Evolutionary conservation across 2,113 vertebrate species (phyloP), one percentile per base, ranked within the genome.

Genomic region (Meles meles): DNA sequence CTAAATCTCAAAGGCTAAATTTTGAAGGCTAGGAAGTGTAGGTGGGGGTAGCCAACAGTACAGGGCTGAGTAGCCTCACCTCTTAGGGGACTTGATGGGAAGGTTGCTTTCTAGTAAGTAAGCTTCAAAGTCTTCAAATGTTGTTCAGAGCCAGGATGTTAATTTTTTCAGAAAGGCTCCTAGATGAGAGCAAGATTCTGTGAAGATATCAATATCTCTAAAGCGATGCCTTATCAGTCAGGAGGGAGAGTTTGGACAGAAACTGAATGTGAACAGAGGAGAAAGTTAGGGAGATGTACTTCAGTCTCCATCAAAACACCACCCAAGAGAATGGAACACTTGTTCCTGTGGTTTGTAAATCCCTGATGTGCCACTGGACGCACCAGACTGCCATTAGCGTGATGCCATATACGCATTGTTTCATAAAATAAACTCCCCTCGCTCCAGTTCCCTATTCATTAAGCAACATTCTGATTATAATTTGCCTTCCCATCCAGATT

Each of bases 391-490:
- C 42, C 21, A 27, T 93, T 65, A 44, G 29, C 0, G 0, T 76
- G 81, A 59, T n/a, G 44, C 34, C 39, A 25, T 79, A 59, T 90
- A 77, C 44, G 42, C 47, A 71, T 87, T 67, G 69, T 61, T 92
- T 90, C 39, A 79, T 52, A 65, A 92, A 94, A 82, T 21, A n/a
- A 77, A 57, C 29, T 87, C 42, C 34, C 47, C 27, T 86, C 67
- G 3, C 42, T 97, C 57, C 11, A 9, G 55, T 93, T 92, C 95
- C 65, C 34, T 59, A 2, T 85, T 97, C 52, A 25, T 91, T 89
- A 96, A 77, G 27, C 39, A 79, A 20, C 57, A 63, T 86, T 96
- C 55, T 88, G 92, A 82, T 85, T 83, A 76, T 83, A 90, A 69
- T 93, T 96, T 96, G 88, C 63, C n/a, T 80, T 94, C 15, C 37